Percentiles rank a stretch among this genome's conserved stretches.
These are phyloP conservation scores for Leptocoma aspasia DNA, from an alignment of 2,113 vertebrate species.

Conservation along the genomic window DNA sequence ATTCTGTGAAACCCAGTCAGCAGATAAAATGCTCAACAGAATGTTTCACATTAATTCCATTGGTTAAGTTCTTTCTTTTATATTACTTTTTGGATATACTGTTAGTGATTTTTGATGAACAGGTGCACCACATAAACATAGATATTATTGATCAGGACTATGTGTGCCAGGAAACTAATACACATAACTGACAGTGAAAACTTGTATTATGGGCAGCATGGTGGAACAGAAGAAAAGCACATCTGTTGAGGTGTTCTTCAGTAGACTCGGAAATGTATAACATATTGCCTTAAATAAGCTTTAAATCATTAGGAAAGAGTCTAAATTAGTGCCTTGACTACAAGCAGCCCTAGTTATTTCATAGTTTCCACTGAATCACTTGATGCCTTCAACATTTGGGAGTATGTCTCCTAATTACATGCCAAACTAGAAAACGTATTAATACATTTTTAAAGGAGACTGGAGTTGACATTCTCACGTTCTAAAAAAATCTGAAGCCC, in stretches of 20 bases:
- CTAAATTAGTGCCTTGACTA: neutral
- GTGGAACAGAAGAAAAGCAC: neutral
- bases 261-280: neutral
- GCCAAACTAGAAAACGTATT: neutral
- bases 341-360: neutral
- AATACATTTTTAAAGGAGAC: neutral
- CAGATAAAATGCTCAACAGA: neutral
- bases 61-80: neutral
- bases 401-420: neutral
- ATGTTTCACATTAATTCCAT: neutral
- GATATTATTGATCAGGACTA: neutral
- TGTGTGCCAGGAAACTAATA: neutral
- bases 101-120: neutral
- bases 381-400: neutral
- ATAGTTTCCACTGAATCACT: neutral
- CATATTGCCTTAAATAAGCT: neutral
- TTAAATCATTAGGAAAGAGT: neutral
- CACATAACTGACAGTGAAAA: neutral
- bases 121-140: neutral
- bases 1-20: neutral
- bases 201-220: neutral
- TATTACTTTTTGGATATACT: neutral
- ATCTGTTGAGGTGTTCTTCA: neutral
- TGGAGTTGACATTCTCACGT: neutral
- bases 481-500: neutral